These are phyloP conservation scores for Clunio marinus DNA, from an alignment of 2,888 invertebrate genomes.

Conservation along the genomic window DNA sequence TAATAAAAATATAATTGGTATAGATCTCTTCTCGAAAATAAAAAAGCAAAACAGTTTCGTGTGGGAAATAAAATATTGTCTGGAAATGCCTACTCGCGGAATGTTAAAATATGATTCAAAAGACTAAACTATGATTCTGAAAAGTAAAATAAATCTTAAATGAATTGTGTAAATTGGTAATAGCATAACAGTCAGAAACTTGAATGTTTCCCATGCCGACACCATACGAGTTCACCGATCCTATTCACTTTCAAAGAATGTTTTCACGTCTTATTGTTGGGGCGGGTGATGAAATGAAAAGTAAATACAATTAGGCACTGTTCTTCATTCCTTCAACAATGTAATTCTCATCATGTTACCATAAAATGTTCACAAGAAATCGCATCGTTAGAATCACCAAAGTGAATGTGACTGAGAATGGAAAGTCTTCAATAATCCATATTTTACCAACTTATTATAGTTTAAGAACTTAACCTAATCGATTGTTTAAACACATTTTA, in stretches of 20 bases:
- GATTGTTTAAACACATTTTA: conserved; percentile 37
- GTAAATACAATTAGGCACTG: conserved; percentile 32
- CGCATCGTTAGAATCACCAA: background rate
- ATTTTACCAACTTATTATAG: conserved; percentile 38
- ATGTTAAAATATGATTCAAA: background rate
- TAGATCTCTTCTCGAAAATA: background rate
- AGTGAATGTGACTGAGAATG: conserved; percentile 33
- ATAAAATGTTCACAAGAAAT: background rate
- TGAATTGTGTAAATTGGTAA: conserved; percentile 38
- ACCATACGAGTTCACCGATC: conserved; percentile 24
- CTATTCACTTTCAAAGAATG: conserved; percentile 30
- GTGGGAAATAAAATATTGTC: conserved; percentile 35
- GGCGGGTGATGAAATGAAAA: conserved; percentile 36
- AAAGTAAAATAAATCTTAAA: background rate
- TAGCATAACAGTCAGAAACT: conserved; percentile 25
- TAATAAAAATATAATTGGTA: conserved; percentile 10
- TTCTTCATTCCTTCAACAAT: conserved; percentile 17
- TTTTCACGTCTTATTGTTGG: conserved; percentile 26
- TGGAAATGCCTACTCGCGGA: conserved; percentile 28
- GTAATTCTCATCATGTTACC: background rate
- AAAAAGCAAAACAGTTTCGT: too few relatives aligned
- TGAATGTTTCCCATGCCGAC: background rate
- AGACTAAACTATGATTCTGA: background rate
- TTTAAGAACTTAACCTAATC: conserved; percentile 37
- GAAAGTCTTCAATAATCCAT: conserved; percentile 36